These are phyloP conservation scores for Lordiphosa mommai DNA, from an alignment of 1,140 invertebrate genomes.

Conservation along the genomic window DNA sequence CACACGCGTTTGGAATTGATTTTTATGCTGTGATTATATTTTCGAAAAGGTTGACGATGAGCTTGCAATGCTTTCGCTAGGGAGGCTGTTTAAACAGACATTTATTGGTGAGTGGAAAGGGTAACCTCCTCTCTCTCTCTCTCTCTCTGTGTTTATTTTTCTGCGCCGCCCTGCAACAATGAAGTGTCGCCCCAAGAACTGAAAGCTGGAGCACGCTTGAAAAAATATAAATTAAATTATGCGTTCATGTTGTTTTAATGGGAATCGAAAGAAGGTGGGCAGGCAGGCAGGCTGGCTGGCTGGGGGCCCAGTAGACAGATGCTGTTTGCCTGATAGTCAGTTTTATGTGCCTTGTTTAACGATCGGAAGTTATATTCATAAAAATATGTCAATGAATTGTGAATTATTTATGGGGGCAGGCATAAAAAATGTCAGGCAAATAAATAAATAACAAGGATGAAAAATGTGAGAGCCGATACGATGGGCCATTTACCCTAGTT, in stretches of 20 bases:
- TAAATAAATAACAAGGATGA: slow-evolving; percentile 57
- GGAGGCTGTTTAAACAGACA: neutral
- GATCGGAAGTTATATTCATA: slow-evolving; percentile 78
- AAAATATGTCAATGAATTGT: slow-evolving; percentile 78
- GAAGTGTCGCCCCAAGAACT: slow-evolving; percentile 62
- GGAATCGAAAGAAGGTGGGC: slow-evolving; percentile 4
- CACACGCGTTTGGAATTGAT: slow-evolving; percentile 76
- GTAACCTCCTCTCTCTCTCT: slow-evolving; percentile 13
- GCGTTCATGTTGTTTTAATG: slow-evolving; percentile 78
- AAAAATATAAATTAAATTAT: slow-evolving; percentile 78
- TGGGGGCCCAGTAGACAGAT: slow-evolving; percentile 24
- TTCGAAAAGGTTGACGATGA: slow-evolving; percentile 76
- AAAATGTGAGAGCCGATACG: slow-evolving; percentile 17
- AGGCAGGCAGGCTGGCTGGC: neutral
- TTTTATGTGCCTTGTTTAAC: slow-evolving; percentile 74
- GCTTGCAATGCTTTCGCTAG: slow-evolving; percentile 21
- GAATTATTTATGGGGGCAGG: slow-evolving; percentile 63
- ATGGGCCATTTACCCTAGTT: neutral
- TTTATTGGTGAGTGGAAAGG: neutral
- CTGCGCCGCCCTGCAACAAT: slow-evolving; percentile 46
- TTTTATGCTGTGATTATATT: slow-evolving; percentile 78
- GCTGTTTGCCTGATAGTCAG: slow-evolving; percentile 39
- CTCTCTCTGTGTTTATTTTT: slow-evolving; percentile 59
- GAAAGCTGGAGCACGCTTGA: slow-evolving; percentile 49
- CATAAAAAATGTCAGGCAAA: slow-evolving; percentile 35